Conservation (phyloP, 2,888 invertebrate genomes). For the Sinopyrophorus schimmeli region DNA sequence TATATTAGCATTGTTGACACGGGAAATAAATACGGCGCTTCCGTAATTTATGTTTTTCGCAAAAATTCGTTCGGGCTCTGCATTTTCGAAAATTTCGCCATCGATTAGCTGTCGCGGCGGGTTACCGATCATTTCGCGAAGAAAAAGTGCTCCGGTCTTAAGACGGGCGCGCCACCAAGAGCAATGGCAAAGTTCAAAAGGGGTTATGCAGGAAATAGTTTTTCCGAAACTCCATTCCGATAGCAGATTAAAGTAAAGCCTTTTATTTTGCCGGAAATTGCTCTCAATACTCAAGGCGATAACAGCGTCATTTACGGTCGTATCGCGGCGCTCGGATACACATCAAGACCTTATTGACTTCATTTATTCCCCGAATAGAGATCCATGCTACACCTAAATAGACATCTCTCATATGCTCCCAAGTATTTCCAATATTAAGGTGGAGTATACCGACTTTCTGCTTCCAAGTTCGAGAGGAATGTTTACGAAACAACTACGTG, state of each 20-base stretch:
- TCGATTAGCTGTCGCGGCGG: conserved; percentile 22
- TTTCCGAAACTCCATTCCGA: conserved; percentile 32
- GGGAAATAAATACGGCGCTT: too few relatives aligned
- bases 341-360: conserved; percentile 32
- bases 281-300: conserved; percentile 33
- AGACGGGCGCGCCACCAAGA: conserved; percentile 23
- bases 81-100: conserved; percentile 10
- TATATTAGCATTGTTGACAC: too few relatives aligned
- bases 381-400: conserved; percentile 24
- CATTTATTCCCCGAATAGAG: conserved; percentile 31
- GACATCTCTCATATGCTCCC: conserved; percentile 13
- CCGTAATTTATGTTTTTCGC: too few relatives aligned
- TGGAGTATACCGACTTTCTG: too few relatives aligned
- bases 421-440: conserved; percentile 19
- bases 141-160: conserved; percentile 15
- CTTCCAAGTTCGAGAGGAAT: conserved; percentile 6
- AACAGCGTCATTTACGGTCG: conserved; percentile 31
- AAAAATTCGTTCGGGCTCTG: too few relatives aligned
- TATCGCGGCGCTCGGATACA: conserved; percentile 31
- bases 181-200: conserved; percentile 29
- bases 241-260: conserved; percentile 34
- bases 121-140: conserved; percentile 18
- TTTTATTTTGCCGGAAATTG: conserved; percentile 34
- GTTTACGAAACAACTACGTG: conserved; percentile 11
- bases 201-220: conserved; percentile 32